A percentile compares a stretch with the other conserved stretches of the same genome.
Evolutionary conservation across 1,140 invertebrate species (phyloP).

Genomic region (Antheraea pernyi): DNA sequence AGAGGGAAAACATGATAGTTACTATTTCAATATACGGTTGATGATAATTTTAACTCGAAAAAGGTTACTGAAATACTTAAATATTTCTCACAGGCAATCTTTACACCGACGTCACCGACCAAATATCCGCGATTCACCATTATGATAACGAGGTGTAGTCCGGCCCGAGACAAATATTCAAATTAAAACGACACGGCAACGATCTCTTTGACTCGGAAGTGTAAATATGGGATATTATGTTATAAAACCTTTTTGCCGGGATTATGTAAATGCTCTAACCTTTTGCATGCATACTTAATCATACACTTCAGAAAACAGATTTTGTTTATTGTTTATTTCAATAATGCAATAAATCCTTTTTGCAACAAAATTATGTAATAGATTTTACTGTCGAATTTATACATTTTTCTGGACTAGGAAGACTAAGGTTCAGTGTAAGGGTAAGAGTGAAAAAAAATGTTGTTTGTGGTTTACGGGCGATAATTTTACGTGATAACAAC

Average conservation of each 20-base stretch:
- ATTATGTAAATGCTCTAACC: not conserved
- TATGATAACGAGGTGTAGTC: constrained; percentile 30
- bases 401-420: too few species aligned
- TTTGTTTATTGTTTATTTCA: not conserved
- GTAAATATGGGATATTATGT: constrained; percentile 17
- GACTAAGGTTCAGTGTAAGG: too few species aligned
- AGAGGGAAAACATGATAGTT: not conserved
- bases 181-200: constrained; percentile 35
- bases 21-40: not conserved
- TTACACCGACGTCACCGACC: not conserved
- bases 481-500: too few species aligned
- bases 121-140: constrained; percentile 6
- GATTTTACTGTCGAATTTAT: not conserved
- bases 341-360: too few species aligned
- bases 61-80: constrained; percentile 12
- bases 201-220: constrained; percentile 7
- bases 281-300: not conserved
- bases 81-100: not conserved
- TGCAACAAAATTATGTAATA: not conserved
- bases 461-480: too few species aligned
- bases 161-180: constrained; percentile 35
- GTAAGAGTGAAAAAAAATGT: too few species aligned
- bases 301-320: not conserved
- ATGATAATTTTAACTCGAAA: constrained; percentile 13
- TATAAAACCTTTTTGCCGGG: not conserved